phyloP scores from a whole-genome alignment of 2,113 vertebrate genomes.

The Myrmophylax atrothorax region DNA sequence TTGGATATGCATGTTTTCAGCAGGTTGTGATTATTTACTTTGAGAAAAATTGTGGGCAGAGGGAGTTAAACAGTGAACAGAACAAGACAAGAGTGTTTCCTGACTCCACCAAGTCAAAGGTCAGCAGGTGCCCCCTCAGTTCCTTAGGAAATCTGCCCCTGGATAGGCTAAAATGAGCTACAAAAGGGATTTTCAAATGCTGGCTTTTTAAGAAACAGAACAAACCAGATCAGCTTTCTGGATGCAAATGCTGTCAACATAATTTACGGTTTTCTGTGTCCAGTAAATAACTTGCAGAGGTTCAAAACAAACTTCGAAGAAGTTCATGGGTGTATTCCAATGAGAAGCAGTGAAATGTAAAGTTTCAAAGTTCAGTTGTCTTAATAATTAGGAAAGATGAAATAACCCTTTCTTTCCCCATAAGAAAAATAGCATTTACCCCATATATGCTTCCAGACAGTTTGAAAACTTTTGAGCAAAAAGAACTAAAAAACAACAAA shows the following conservation, averaged over 20 bases:
- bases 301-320: slow-evolving; percentile 14
- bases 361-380: slow-evolving; percentile 16
- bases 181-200: slow-evolving; percentile 9
- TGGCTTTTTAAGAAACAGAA: slow-evolving; percentile 13
- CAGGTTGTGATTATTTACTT: not conserved
- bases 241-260: slow-evolving; percentile 1
- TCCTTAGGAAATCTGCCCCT: not conserved
- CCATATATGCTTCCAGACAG: not conserved
- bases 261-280: not conserved
- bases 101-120: not conserved
- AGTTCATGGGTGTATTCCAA: not conserved
- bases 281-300: slow-evolving; percentile 23
- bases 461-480: not conserved
- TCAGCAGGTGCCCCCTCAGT: slow-evolving; percentile 44
- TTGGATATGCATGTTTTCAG: not conserved
- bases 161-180: not conserved
- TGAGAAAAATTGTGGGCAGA: not conserved
- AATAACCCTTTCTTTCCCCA: not conserved
- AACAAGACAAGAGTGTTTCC: not conserved
- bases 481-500: accelerated
- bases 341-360: not conserved
- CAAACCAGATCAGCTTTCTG: slow-evolving; percentile 32
- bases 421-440: not conserved
- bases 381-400: not conserved
- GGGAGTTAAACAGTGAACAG: not conserved